Evolutionary conservation across 2,113 vertebrate genomes (phyloP).

Genomic region (Anseranas semipalmata): DNA sequence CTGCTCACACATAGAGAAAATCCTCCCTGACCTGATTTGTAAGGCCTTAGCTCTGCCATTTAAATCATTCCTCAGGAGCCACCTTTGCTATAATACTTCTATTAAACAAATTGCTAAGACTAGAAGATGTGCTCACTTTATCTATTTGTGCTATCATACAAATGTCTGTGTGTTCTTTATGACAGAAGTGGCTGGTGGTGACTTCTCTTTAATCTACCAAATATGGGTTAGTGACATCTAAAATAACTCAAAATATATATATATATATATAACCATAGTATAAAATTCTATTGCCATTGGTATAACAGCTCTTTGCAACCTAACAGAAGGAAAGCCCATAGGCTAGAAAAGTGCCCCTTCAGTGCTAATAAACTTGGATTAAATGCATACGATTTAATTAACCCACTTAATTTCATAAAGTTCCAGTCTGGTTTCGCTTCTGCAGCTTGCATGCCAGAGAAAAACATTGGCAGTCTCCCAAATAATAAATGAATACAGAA

Average conservation of each 20-base stretch:
- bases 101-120: background rate
- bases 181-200: background rate
- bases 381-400: conserved; percentile 27
- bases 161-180: background rate
- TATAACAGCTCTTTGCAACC: background rate
- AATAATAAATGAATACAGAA: conserved; percentile 25
- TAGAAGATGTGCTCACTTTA: background rate
- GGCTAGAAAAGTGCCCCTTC: conserved; percentile 16
- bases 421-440: background rate
- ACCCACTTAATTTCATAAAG: conserved; percentile 33
- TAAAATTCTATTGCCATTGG: background rate
- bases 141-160: background rate
- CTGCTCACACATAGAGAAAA: background rate
- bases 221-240: background rate
- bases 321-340: background rate
- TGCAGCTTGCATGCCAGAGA: background rate
- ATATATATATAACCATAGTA: background rate
- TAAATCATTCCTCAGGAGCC: background rate
- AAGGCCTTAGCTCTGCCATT: background rate
- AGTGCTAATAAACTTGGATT: conserved; percentile 3
- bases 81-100: background rate
- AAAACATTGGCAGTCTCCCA: conserved; percentile 27
- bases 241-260: background rate
- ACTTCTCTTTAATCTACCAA: background rate
- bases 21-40: background rate